Base-by-base conservation (phyloP, 2,888 invertebrate genomes). In the Agriopis aurantiaria region DNA sequence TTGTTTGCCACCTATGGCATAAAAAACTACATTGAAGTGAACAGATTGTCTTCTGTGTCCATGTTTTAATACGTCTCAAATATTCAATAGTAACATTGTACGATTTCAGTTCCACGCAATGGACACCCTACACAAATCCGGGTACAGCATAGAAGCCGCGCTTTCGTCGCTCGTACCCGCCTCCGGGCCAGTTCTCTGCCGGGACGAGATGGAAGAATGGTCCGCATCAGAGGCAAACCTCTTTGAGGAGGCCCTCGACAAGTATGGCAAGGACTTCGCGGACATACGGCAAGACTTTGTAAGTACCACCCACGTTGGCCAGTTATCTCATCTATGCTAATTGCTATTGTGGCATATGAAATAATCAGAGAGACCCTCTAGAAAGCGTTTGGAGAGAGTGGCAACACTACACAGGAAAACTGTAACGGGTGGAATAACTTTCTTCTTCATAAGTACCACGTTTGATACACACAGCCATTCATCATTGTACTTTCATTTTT, bases 151-250 rank as follows among this genome's bases (percentile, higher is more conserved):
- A 88, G 97, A 98, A 79, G 96, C 97, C 84, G 98, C 99, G 70
- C 96, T 99, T 90, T 97, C 98, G 83, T 98, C 98, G 67, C 95
- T 99, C 83, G 99, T 99, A 87, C 99, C 99, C 69, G 97, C 97
- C 78, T 98, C 98, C 78, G 99, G 99, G 14, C 99, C 99, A 33
- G 98, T 99, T 82, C 96, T 99, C 78, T 98, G 98, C 92, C 96
- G 99, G 79, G 99, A 99, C 95, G 99, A 99, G 95, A 99, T 99
- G 97, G 99, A 99, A 95, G 99, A 99, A 94, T 99, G 99, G 99
- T 99, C 99, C 81, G 99, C 99, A 55, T 98, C 99, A 11, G 99
- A 99, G 92, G 99, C 99, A 65, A 99, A 99, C 95, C 96, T 99
- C 69, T 99, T 99, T 91, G 99, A 99, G 93, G 99, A 99, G 94